Base-by-base conservation (phyloP, 2,113 vertebrate species). In the Gallinago media region DNA sequence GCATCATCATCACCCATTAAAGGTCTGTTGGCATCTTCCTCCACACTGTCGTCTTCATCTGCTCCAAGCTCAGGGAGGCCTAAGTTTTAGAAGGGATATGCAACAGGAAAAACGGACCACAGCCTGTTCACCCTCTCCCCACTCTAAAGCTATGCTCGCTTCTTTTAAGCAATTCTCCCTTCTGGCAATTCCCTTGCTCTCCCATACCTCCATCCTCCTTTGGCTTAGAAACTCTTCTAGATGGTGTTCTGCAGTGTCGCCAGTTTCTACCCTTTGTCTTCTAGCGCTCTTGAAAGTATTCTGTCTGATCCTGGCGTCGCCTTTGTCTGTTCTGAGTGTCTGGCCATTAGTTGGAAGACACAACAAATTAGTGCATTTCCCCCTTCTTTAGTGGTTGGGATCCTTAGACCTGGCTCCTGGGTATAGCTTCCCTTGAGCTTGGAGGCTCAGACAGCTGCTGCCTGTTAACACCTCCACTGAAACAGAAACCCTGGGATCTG, bases 1-100 rank as follows among this genome's bases (percentile, higher is more conserved):
- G 98, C 98, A 19, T 99, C 99, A 18, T 94, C 91, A n/a, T 8
- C 68, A 3, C 97, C 98, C 90, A 99, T 99, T 34, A 99, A 98
- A 3, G 99, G 99, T 94, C 97, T 98, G 88, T 98, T 98, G 62
- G 98, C 99, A 88, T 99, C 99, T 96, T 98, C 98, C 6, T 99
- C 97, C 29, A 79, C 70, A 40, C 27, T 29, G 55, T 8, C 15
- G 0, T 94, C 93, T 61, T 95, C 96, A 27, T 97, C 98, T 79
- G 98, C 98, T 71, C 98, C 98, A 8, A 98, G 95, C 59, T 96
- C 93, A 34, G 97, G 97, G 50, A 98, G 97, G 79, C 98, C 97
- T 98, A 73, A 22, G 80, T 95, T 78, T 89, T n/a, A 88, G 21
- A 86, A 81, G 40, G 56, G 46, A 74, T 27, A 68, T 77, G 81